Evolutionary conservation across 1,140 invertebrate genomes (phyloP).

Genomic region (Ceratitis capitata): DNA sequence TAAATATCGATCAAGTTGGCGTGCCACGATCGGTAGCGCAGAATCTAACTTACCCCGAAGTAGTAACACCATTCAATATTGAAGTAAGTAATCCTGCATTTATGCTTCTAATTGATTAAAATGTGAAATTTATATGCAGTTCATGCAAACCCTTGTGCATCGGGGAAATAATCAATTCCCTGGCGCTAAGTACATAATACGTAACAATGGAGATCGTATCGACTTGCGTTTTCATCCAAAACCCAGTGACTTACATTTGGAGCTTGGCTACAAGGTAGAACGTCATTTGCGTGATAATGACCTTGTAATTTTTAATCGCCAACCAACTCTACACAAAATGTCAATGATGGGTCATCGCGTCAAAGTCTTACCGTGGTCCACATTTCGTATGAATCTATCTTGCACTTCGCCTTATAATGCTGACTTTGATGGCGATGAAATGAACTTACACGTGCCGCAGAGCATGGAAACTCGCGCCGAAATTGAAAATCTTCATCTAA

Average conservation of each 20-base stretch:
- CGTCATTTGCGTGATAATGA: slow-evolving; percentile 96
- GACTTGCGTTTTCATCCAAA: slow-evolving; percentile 97
- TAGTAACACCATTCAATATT: slow-evolving; percentile 95
- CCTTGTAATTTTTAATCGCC: slow-evolving; percentile 97
- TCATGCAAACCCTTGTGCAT: slow-evolving; percentile 93
- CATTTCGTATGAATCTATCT: slow-evolving; percentile 90
- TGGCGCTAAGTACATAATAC: slow-evolving; percentile 95
- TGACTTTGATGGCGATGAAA: slow-evolving; percentile 99
- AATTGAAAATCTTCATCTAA: slow-evolving; percentile 95
- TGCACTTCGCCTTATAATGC: slow-evolving; percentile 99
- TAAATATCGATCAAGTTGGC: slow-evolving; percentile 96
- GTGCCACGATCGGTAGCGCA: slow-evolving; percentile 96
- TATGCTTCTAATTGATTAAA: neutral
- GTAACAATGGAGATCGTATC: slow-evolving; percentile 97
- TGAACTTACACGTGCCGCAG: slow-evolving; percentile 99
- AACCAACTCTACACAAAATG: slow-evolving; percentile 99
- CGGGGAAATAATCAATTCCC: slow-evolving; percentile 97
- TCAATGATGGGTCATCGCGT: slow-evolving; percentile 99
- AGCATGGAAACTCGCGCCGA: slow-evolving; percentile 98
- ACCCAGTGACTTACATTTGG: slow-evolving; percentile 95
- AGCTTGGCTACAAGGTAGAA: slow-evolving; percentile 97
- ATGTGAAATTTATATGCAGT: slow-evolving; percentile 75
- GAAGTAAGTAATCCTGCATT: neutral
- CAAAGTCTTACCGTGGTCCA: slow-evolving; percentile 96
- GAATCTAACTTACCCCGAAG: slow-evolving; percentile 97